Evolutionary conservation across 64 coral and sea anemone genomes (phyloP).

Genomic region (Acropora tenuis): DNA sequence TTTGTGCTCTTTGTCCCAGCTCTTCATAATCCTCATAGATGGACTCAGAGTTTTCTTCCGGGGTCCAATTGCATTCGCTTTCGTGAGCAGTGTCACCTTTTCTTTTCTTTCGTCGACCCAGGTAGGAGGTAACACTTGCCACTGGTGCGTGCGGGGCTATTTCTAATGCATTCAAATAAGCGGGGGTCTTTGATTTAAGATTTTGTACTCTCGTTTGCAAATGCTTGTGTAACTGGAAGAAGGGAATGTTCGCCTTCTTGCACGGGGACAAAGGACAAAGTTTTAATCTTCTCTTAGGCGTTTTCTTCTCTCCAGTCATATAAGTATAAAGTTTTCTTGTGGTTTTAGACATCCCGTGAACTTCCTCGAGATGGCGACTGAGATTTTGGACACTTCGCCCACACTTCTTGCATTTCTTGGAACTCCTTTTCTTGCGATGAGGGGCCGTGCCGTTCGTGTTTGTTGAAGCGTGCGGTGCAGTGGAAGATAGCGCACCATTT

Average conservation of each 20-base stretch:
- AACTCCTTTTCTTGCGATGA: constrained; percentile 18
- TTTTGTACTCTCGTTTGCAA: constrained; percentile 49
- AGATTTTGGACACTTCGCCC: constrained; percentile 31
- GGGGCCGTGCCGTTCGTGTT: not conserved
- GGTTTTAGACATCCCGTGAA: constrained; percentile 53
- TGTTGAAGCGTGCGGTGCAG: too few relatives aligned
- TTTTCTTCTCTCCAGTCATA: constrained; percentile 29
- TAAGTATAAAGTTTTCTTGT: constrained; percentile 29
- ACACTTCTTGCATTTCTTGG: constrained; percentile 48
- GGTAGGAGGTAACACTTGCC: not conserved
- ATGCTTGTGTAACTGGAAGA: constrained; percentile 56
- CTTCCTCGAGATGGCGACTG: constrained; percentile 41
- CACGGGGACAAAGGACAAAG: constrained; percentile 42
- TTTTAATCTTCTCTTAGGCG: constrained; percentile 38
- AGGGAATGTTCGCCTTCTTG: constrained; percentile 9
- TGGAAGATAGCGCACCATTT: too few relatives aligned
- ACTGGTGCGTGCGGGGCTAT: constrained; percentile 4
- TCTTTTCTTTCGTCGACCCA: not conserved
- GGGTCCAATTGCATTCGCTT: not conserved
- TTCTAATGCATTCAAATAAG: constrained; percentile 27
- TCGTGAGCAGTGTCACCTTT: constrained; percentile 9
- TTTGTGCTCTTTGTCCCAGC: constrained; percentile 5
- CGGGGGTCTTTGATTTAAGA: constrained; percentile 39
- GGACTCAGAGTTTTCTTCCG: constrained; percentile 31
- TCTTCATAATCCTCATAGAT: constrained; percentile 39